phyloP scores from a whole-genome alignment of 2,888 invertebrate genomes.

The Pherbina coryleti region DNA sequence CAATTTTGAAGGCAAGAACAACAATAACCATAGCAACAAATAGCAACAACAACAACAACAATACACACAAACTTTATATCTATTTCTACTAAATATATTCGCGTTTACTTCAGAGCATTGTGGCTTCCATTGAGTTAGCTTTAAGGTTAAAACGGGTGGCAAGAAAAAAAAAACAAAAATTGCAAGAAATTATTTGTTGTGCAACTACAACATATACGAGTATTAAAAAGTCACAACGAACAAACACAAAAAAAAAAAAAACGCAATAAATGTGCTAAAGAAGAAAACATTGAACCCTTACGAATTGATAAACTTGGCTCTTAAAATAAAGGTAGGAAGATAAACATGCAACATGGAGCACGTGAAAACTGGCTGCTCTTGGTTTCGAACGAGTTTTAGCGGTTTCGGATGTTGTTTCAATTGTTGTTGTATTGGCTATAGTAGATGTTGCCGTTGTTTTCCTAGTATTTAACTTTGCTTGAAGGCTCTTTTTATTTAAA shows the following conservation, averaged over 20 bases:
- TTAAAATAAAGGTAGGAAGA: neutral
- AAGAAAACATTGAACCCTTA: conserved; percentile 29
- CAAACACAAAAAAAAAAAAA: neutral
- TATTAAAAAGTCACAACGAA: neutral
- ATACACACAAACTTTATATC: neutral
- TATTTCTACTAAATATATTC: neutral
- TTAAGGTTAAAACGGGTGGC: neutral
- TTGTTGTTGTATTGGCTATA: neutral
- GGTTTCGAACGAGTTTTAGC: neutral
- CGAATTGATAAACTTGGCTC: conserved; percentile 24
- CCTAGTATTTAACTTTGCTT: no score
- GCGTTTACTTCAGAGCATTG: neutral
- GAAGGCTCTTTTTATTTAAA: no score
- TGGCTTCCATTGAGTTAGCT: neutral
- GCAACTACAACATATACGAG: neutral
- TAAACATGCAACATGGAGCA: neutral
- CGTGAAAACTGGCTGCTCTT: neutral
- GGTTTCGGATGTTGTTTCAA: neutral
- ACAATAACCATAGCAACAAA: neutral
- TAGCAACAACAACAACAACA: neutral
- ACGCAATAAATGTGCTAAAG: conserved; percentile 3
- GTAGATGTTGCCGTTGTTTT: neutral
- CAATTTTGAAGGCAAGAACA: neutral
- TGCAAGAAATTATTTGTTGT: neutral
- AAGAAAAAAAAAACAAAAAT: neutral